Base-by-base conservation (phyloP, 92 coral and sea anemone genomes). In the Paragorgia papillata region DNA sequence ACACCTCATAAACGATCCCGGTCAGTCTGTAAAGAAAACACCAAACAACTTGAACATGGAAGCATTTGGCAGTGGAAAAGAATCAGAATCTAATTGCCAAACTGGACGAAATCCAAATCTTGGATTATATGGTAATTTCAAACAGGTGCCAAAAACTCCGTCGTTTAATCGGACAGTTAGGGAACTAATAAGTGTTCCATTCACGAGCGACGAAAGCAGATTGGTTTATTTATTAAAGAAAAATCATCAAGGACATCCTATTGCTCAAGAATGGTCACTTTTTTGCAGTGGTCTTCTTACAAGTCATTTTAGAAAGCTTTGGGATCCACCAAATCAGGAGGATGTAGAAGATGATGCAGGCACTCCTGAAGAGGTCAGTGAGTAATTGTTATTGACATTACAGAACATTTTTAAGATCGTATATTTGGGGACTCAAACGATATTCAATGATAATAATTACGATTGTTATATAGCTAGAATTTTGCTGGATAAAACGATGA, bases 301-400 rank as follows among this genome's bases (percentile, higher is more conserved):
- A 60, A 77, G 90, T 35, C 92, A 90, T 74, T 90, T 90, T 69
- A 74, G 90, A 74, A 84, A 82, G 57, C 62, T 90, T 51, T 90
- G 89, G 79, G 87, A 88, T 57, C 92, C 90, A 7, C 88, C 96
- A 28, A 35, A 44, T 43, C 70, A 56, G 26, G 68, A 17, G 55
- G 61, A 82, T 8, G 29, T 29, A 19, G 58, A 29, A 28, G 19
- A 54, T 15, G 53, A 15, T 6, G 15, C 53, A 46, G n/a, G 2
- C n/a, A 46, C n/a, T 6, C 2, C 53, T 6, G n/a, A 15, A 6
- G 15, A 7, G 53, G 53, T 46, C 7, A n/a, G 53, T 7, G n/a
- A 46, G 2, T 46, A 46, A 15, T 7, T 15, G 2, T 46, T 7
- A 7, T 7, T 7, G n/a, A 2, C 17, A 15, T 7, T 6, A 46